Percentiles rank a stretch among this genome's conserved stretches.
Evolutionary conservation across 2,113 vertebrate genomes (phyloP).

Genomic region (Rynchops niger): DNA sequence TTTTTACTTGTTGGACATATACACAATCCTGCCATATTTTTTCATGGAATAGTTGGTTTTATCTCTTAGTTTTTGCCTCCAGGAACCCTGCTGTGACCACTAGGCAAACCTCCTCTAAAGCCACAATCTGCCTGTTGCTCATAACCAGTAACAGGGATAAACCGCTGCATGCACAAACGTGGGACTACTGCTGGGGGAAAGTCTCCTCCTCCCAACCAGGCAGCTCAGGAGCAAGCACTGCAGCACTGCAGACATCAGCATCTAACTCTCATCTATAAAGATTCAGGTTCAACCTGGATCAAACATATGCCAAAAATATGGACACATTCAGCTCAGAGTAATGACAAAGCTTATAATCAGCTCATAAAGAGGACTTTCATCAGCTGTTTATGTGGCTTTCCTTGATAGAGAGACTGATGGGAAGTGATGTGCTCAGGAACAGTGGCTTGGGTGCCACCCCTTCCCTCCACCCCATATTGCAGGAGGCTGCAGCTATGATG

Average conservation of each 20-base stretch:
- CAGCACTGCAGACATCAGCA: not conserved
- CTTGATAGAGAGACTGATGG: not conserved
- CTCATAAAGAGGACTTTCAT: not conserved
- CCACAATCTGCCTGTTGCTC: not conserved
- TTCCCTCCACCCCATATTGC: not conserved
- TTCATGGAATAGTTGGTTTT: not conserved
- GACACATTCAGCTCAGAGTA: not conserved
- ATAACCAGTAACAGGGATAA: not conserved
- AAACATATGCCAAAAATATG: not conserved
- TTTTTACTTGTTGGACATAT: not conserved
- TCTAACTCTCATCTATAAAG: not conserved
- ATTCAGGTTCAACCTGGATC: not conserved
- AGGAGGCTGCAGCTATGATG: not conserved
- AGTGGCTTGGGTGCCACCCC: not conserved
- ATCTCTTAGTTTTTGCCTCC: not conserved
- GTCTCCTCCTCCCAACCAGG: not conserved
- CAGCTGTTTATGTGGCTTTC: not conserved
- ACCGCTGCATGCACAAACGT: not conserved
- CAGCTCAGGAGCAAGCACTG: not conserved
- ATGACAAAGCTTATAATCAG: not conserved
- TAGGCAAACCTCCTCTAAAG: not conserved
- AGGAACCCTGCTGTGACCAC: not conserved
- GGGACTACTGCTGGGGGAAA: not conserved
- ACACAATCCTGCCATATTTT: not conserved
- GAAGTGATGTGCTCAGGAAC: not conserved